Conservation (phyloP, 2,113 vertebrate species). For the Leptobrachium ailaonicum region DNA sequence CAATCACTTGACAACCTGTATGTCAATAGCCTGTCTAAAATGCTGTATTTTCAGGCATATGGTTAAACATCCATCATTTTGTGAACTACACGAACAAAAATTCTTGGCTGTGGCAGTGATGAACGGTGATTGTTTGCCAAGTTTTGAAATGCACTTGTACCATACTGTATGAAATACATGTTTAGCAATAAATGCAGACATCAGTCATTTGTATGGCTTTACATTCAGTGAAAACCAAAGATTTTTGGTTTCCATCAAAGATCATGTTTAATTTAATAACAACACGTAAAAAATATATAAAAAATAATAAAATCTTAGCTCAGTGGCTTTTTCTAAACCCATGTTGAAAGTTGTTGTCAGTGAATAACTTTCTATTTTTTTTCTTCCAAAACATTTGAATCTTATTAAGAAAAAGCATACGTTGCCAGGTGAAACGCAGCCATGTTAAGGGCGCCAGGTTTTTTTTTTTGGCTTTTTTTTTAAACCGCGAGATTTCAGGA, state of each 20-base stretch:
- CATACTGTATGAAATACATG: constrained; percentile 36
- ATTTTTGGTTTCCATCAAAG: constrained; percentile 35
- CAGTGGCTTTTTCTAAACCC: constrained; percentile 16
- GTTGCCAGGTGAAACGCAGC: constrained; percentile 38
- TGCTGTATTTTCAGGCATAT: background rate
- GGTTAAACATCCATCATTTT: constrained; percentile 14
- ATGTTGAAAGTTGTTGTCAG: constrained; percentile 46
- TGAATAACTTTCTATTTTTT: constrained; percentile 19
- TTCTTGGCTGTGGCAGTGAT: background rate
- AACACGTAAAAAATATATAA: background rate
- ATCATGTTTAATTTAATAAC: constrained; percentile 38
- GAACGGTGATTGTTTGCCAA: background rate
- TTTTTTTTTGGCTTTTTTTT: background rate
- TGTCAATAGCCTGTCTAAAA: background rate
- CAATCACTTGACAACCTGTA: background rate
- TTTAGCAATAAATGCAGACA: constrained; percentile 36
- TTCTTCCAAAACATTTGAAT: constrained; percentile 38
- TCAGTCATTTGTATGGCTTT: constrained; percentile 28
- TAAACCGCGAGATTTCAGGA: constrained; percentile 31
- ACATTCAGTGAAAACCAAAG: background rate
- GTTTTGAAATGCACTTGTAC: constrained; percentile 11
- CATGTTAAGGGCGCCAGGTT: constrained; percentile 4
- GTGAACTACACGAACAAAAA: constrained; percentile 3
- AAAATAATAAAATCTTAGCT: constrained; percentile 4
- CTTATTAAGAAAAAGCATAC: constrained; percentile 35